Base-by-base conservation (phyloP, 2,888 invertebrate species). In the Achlya flavicornis region DNA sequence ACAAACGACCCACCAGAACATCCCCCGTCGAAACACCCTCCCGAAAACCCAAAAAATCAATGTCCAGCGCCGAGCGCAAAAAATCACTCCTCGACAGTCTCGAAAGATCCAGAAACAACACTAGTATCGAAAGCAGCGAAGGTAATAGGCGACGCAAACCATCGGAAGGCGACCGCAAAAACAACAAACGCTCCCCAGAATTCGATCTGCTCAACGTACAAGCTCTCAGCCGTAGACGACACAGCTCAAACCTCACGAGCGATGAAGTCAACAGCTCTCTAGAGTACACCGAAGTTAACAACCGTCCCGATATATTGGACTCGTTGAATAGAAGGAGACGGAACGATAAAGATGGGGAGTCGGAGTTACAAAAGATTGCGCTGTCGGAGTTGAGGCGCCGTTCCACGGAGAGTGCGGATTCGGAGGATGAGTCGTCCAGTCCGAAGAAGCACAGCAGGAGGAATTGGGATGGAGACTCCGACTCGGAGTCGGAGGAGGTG, bases 401-500 rank as follows among this genome's bases (percentile, higher is more conserved):
- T 11, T 91, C 93, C n/a, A 90, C 91, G 0, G 93, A 90, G 58
- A 90, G 91, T 70, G 90, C 80, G 3, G 91, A 92, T 48, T 91
- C 92, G 0, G 93, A 90, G 64, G 89, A 82, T 64, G 89, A 86
- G 61, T 85, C 87, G 8, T 88, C 90, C 33, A 88, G 91, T 61
- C 90, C 91, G 10, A 89, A 89, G 76, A 89, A 90, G 76, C 88
- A 88, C 64, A 83, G 88, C 57, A 75, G 90, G 0, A 76, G 88
- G 65, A 84, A 84, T 65, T 88, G 88, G 84, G 86, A 84, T 57
- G 81, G 83, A 64, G 94, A 94, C 75, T 95, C 96, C 61, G 96
- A 96, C 78, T 96, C 96, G 64, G 96, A 96, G 78, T 85, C 94
- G 46, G 96, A 96, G 72, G 96, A 96, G 70, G 90, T 96, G 48